These are phyloP conservation scores for Actinemys pallida DNA, from an alignment of 2,113 vertebrate species.

Conservation along the genomic window DNA sequence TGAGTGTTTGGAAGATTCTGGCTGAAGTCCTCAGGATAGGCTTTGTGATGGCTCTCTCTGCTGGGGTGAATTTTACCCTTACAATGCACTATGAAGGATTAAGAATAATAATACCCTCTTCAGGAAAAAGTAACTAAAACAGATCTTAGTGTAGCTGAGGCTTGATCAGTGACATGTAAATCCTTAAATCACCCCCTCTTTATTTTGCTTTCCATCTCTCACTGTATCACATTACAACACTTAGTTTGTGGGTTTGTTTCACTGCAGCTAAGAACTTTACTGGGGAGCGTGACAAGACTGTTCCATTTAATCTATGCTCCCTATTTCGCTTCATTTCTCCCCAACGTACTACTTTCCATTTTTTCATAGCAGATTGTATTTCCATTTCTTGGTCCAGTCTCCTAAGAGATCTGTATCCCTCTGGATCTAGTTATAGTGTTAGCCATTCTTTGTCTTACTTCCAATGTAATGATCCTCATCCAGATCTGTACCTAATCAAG, in stretches of 20 bases:
- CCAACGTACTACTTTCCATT: accelerated
- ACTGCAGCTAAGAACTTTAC: background rate
- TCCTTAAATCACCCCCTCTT: background rate
- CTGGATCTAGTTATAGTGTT: background rate
- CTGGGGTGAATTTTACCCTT: background rate
- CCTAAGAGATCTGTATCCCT: background rate
- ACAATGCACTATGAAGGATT: background rate
- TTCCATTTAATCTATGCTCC: background rate
- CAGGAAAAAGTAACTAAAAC: background rate
- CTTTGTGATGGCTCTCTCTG: background rate
- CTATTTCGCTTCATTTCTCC: background rate
- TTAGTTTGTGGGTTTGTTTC: background rate
- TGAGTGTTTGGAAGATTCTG: background rate
- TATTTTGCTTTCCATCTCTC: background rate
- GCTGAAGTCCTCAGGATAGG: background rate
- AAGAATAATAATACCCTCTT: background rate
- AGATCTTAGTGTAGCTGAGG: background rate
- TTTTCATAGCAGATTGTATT: background rate
- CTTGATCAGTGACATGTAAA: background rate
- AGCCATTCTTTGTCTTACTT: background rate
- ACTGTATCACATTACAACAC: background rate
- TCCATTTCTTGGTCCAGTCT: background rate
- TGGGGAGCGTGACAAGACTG: background rate
- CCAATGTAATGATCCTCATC: background rate
- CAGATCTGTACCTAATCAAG: background rate